Conservation (phyloP, 2,888 invertebrate species). For the Lasioglossum marginatum region DNA sequence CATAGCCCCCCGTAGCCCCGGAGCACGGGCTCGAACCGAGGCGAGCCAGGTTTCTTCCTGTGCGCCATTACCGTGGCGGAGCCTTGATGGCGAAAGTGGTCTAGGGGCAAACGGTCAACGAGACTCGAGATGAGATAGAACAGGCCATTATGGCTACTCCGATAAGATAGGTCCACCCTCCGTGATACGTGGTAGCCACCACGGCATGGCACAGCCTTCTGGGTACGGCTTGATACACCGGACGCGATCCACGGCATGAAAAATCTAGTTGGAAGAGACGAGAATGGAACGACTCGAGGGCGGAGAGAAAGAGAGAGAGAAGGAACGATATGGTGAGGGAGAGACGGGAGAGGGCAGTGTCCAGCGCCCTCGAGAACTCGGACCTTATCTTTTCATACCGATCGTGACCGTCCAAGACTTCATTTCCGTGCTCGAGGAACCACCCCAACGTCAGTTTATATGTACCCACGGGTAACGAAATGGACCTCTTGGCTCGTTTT, state of each 20-base stretch:
- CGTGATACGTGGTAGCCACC: constrained; percentile 69
- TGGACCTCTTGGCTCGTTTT: constrained; percentile 78
- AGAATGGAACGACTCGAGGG: constrained; percentile 55
- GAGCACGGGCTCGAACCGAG: background rate
- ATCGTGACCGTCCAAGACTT: constrained; percentile 82
- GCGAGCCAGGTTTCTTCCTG: constrained; percentile 69
- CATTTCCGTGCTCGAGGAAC: constrained; percentile 83
- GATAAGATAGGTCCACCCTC: constrained; percentile 82
- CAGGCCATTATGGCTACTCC: constrained; percentile 81
- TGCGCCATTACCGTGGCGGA: constrained; percentile 75
- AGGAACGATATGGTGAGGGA: constrained; percentile 34
- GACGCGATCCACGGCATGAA: constrained; percentile 82
- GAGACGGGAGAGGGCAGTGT: constrained; percentile 62
- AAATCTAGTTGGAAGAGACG: constrained; percentile 81
- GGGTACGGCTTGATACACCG: constrained; percentile 80
- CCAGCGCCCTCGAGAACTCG: constrained; percentile 73
- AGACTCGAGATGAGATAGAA: constrained; percentile 83
- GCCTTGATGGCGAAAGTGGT: constrained; percentile 78
- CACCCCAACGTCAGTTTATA: constrained; percentile 77
- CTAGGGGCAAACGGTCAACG: constrained; percentile 80
- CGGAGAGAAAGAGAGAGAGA: constrained; percentile 29
- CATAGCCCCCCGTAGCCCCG: constrained; percentile 15
- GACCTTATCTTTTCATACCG: constrained; percentile 82
- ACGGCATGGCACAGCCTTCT: constrained; percentile 58
- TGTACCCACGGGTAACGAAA: constrained; percentile 77